phyloP scores from a whole-genome alignment of 1,140 invertebrate species.

The Microplitis demolitor region DNA sequence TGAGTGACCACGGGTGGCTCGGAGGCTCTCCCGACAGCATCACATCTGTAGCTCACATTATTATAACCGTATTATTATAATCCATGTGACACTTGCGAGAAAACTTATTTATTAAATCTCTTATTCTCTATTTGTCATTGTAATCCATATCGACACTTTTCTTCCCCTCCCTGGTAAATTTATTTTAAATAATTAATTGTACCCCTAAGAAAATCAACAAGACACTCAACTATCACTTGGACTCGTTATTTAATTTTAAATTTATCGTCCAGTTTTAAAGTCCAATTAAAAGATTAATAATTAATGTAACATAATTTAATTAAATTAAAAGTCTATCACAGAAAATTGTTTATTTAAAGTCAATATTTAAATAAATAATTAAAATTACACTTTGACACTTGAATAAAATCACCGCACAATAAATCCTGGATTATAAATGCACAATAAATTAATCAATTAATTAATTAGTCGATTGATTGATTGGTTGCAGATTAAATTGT shows the following conservation, averaged over 20 bases:
- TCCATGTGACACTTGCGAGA: neutral
- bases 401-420: neutral
- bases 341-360: too few species aligned
- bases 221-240: too few species aligned
- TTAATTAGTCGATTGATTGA: neutral
- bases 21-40: conserved; percentile 33
- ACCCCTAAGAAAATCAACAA: too few species aligned
- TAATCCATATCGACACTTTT: conserved; percentile 1
- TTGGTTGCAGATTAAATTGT: neutral
- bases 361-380: too few species aligned
- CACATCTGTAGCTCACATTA: neutral
- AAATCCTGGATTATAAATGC: neutral
- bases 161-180: neutral
- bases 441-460: neutral
- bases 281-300: too few species aligned
- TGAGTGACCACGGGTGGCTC: conserved; percentile 49
- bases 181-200: too few species aligned
- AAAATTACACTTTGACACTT: neutral
- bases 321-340: too few species aligned
- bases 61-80: conserved; percentile 39
- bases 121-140: neutral
- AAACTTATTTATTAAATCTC: neutral
- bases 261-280: too few species aligned
- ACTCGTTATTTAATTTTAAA: too few species aligned
- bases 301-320: too few species aligned